Conservation (phyloP, 2,797 vertebrate genomes). For the Cossypha dichroa region DNA sequence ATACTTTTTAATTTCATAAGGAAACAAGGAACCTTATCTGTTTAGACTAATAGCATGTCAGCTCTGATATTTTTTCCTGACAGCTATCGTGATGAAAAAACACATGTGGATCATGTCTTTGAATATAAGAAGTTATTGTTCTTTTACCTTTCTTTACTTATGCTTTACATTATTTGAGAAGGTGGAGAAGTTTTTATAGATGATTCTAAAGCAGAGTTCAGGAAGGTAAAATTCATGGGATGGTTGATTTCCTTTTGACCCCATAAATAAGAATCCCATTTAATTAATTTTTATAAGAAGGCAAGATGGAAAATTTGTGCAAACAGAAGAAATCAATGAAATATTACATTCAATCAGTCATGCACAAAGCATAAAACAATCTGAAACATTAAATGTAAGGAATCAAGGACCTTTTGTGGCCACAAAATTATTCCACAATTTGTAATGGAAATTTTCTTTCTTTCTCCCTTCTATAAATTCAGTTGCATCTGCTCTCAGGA, state of each 20-base stretch:
- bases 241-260: background rate
- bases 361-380: background rate
- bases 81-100: background rate
- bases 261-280: background rate
- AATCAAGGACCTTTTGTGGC: background rate
- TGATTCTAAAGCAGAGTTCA: background rate
- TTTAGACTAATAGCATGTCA: background rate
- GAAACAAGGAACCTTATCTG: background rate
- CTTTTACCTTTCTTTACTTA: background rate
- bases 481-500: background rate
- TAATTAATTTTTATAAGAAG: background rate
- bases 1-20: background rate
- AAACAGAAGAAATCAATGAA: background rate
- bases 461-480: background rate
- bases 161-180: background rate
- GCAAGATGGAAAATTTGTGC: background rate
- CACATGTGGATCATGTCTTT: background rate
- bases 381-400: background rate
- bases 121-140: background rate
- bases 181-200: background rate
- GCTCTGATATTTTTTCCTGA: background rate
- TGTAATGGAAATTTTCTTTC: background rate
- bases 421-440: background rate
- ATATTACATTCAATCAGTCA: background rate
- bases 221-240: background rate